phyloP scores from a whole-genome alignment of 2,797 vertebrate genomes.

The Graptemys geographica region DNA sequence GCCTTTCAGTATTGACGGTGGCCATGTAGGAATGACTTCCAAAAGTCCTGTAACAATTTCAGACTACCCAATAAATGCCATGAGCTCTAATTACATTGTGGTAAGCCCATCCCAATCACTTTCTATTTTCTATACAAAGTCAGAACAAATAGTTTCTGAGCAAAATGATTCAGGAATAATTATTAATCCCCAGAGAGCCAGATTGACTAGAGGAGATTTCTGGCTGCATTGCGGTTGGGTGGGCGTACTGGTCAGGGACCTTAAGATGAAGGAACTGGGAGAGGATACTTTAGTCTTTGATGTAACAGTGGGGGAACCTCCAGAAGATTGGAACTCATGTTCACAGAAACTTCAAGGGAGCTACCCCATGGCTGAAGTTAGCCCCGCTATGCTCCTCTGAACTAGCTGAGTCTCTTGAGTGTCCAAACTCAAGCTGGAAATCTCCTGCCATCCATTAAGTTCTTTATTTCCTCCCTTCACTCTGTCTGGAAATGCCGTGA shows the following conservation, averaged over 20 bases:
- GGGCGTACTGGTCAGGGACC: not conserved
- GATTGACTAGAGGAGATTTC: not conserved
- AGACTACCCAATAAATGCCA: conserved; percentile 85
- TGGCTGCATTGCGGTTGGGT: not conserved
- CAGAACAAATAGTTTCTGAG: not conserved
- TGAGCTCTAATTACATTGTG: conserved; percentile 87
- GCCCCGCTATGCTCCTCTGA: not conserved
- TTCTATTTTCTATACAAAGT: conserved; percentile 49
- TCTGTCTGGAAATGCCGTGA: not conserved
- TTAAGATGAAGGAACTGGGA: rapidly evolving
- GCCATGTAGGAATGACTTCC: conserved; percentile 81
- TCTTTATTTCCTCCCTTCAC: not conserved
- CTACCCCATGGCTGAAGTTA: not conserved
- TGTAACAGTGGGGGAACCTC: not conserved
- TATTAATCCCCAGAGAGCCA: not conserved
- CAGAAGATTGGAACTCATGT: not conserved
- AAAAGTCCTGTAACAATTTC: conserved; percentile 86
- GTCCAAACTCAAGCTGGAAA: not conserved
- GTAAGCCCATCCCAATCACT: conserved; percentile 78
- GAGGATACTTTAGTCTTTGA: not conserved
- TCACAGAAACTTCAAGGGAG: conserved; percentile 35
- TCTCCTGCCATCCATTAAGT: not conserved
- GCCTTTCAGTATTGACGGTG: conserved; percentile 81
- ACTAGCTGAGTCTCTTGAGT: not conserved
- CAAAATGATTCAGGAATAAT: not conserved